Percentiles rank a stretch among this genome's conserved stretches.
Evolutionary conservation across 2,888 invertebrate genomes (phyloP).

Genomic region (Lasioglossum marginatum): DNA sequence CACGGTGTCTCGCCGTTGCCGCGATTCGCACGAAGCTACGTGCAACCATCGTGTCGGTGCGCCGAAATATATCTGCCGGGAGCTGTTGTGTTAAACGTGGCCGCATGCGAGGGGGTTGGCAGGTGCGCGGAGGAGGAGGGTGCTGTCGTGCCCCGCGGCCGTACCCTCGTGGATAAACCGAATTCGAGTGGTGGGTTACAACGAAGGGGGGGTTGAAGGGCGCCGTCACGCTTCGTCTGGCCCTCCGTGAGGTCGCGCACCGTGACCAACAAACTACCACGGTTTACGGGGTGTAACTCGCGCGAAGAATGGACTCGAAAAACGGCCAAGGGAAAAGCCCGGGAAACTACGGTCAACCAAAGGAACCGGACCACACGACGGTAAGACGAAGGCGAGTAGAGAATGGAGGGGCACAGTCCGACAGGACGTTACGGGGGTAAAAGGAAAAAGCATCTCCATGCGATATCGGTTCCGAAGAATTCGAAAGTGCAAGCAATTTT

Average conservation of each 20-base stretch:
- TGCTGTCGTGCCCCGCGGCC: neutral
- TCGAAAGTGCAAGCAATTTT: neutral
- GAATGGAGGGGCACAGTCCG: neutral
- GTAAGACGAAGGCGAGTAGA: conserved; percentile 16
- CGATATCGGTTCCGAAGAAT: neutral
- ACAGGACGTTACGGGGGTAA: neutral
- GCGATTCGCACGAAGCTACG: conserved; percentile 33
- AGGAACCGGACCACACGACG: conserved; percentile 26
- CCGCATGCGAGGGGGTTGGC: neutral
- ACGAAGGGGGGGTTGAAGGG: conserved; percentile 30
- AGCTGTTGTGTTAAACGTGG: conserved; percentile 41
- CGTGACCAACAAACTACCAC: conserved; percentile 80
- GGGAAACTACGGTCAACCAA: conserved; percentile 22
- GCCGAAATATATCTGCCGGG: conserved; percentile 27
- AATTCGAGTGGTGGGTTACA: conserved; percentile 34
- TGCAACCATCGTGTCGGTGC: conserved; percentile 9
- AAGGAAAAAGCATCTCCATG: neutral
- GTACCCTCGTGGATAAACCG: conserved; percentile 26
- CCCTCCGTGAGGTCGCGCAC: conserved; percentile 77
- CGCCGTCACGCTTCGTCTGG: conserved; percentile 76
- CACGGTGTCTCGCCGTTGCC: conserved; percentile 18
- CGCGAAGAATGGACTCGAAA: conserved; percentile 48
- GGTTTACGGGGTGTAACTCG: conserved; percentile 77
- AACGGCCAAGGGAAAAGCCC: conserved; percentile 27
- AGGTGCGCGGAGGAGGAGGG: too few species aligned